These are phyloP conservation scores for Ambastaia sidthimunki DNA, from an alignment of 2,797 vertebrate species.

Conservation along the genomic window DNA sequence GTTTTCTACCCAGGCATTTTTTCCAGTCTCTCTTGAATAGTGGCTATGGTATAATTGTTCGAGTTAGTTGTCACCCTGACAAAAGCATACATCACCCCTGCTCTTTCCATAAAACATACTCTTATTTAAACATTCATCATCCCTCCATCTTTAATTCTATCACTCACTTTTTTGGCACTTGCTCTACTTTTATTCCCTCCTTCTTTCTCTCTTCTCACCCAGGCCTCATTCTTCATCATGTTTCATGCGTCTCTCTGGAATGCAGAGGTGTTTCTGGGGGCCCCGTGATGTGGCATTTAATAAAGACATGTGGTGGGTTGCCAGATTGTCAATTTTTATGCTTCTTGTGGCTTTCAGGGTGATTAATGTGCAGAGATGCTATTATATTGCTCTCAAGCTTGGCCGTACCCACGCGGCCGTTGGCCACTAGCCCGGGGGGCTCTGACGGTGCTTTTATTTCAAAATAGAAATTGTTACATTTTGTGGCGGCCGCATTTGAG, in stretches of 20 bases:
- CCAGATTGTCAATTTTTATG: constrained; percentile 74
- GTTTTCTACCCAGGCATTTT: constrained; percentile 3
- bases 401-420: constrained; percentile 63
- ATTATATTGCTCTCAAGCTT: constrained; percentile 71
- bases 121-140: constrained; percentile 51
- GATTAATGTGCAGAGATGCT: constrained; percentile 75
- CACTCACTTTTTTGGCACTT: neutral
- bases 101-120: constrained; percentile 26
- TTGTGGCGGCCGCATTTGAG: constrained; percentile 44
- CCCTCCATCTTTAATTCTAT: constrained; percentile 51
- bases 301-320: constrained; percentile 71
- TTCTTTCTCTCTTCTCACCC: neutral
- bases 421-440: constrained; percentile 59
- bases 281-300: constrained; percentile 70
- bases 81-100: constrained; percentile 23
- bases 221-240: neutral
- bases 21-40: constrained; percentile 12
- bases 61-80: constrained; percentile 38
- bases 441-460: constrained; percentile 54
- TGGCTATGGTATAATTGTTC: constrained; percentile 28
- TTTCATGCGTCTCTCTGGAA: neutral
- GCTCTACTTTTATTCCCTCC: constrained; percentile 10
- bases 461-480: constrained; percentile 62
- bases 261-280: constrained; percentile 24
- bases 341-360: constrained; percentile 69